A percentile compares a stretch with the other conserved stretches of the same genome.
These are phyloP conservation scores for Lamprologus sp. DNA, from an alignment of 2,113 vertebrate species.

Conservation along the genomic window DNA sequence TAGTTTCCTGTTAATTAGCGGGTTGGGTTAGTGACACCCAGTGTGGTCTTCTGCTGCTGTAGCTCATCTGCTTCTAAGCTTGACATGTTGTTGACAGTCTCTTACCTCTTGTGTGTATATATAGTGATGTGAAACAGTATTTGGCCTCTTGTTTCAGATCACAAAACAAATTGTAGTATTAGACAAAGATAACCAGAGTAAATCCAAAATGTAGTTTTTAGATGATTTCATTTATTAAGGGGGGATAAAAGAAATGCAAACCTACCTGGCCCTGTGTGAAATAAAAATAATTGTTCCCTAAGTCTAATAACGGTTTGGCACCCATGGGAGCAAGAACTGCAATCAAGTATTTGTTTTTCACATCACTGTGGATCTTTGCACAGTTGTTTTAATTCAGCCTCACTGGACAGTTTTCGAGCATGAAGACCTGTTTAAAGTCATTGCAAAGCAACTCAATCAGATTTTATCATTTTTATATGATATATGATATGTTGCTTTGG, in stretches of 20 bases:
- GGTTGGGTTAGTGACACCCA: not conserved
- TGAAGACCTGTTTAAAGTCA: not conserved
- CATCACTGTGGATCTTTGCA: not conserved
- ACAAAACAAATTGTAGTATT: accelerated
- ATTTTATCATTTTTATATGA: not conserved
- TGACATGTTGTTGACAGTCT: not conserved
- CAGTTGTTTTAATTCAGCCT: not conserved
- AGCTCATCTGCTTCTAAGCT: not conserved
- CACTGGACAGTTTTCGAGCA: not conserved
- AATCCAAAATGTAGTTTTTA: not conserved
- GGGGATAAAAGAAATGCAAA: accelerated
- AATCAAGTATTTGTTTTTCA: not conserved
- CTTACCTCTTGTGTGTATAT: accelerated
- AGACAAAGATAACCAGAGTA: not conserved
- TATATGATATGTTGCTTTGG: not conserved
- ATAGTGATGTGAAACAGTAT: not conserved
- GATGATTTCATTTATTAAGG: not conserved
- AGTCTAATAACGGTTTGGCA: not conserved
- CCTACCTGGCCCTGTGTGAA: not conserved
- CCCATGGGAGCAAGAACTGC: not conserved
- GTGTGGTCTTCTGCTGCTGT: not conserved
- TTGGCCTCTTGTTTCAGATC: not conserved
- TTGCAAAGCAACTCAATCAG: not conserved
- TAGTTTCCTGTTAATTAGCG: too few species aligned
- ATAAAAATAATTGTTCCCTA: accelerated